Evolutionary conservation across 2,113 vertebrate species (phyloP), one percentile per base, ranked within the genome.

Genomic region (Triplophysa dalaica): DNA sequence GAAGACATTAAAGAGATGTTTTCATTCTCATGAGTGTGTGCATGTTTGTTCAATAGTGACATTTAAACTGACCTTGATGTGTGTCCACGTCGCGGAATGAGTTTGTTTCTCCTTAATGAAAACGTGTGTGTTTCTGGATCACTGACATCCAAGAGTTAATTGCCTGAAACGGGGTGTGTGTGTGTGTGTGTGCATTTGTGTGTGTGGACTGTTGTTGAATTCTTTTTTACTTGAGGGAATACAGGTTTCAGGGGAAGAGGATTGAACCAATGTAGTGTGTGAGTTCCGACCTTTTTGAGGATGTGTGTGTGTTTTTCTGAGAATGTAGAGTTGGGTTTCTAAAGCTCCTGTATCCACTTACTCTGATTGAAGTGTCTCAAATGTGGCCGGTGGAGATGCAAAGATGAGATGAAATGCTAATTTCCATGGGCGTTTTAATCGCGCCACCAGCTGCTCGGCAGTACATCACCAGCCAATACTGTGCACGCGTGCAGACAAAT

Each of bases 161-260:
- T 94, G 90, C 91, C 92, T 90, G 87, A 92, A 92, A 91, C 90
- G 87, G 86, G 62, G 64, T 81, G 79, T 81, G 52, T 76, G 79
- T 81, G 79, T 81, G 52, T 81, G 79, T 69, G 63, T 70, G 63
- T 77, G 58, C 64, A 72, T 77, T 67, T 73, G 64, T 70, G 38
- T 81, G 79, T 75, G 70, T 75, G 48, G 90, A 84, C 86, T 91
- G 91, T 90, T 92, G 91, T 93, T 92, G 90, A 86, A 91, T 95
- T 94, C 94, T 92, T 92, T 79, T 85, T 81, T 91, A 89, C 94
- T 94, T 95, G 21, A 75, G 93, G 93, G 94, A 95, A 90, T 91
- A 83, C 84, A 88, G 80, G 88, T 85, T 86, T 86, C 89, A 80
- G 89, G 92, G 88, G 87, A 79, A 84, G 77, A 77, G 83, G 92